These are phyloP conservation scores for Vidua macroura DNA, from an alignment of 2,113 vertebrate genomes.

Conservation along the genomic window DNA sequence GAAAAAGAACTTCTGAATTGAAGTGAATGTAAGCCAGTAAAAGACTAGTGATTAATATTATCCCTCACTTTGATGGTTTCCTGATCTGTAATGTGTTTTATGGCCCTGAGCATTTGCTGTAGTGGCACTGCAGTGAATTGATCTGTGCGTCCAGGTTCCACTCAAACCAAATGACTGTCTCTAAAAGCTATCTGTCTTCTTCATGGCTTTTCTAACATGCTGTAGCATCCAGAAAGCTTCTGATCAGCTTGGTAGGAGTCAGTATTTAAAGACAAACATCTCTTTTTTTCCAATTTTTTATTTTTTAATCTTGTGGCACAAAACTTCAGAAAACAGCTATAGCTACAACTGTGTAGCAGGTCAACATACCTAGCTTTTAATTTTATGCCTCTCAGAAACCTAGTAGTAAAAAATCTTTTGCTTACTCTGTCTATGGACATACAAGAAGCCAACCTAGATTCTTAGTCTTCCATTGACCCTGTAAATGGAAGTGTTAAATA, in stretches of 20 bases:
- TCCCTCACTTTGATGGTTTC: background rate
- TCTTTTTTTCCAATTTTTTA: background rate
- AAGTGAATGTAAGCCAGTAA: background rate
- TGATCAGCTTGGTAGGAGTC: background rate
- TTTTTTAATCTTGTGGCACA: background rate
- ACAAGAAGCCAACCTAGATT: background rate
- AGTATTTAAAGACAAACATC: background rate
- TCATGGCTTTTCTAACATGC: background rate
- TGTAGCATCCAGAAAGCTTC: background rate
- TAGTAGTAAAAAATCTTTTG: background rate
- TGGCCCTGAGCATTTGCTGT: slow-evolving; percentile 2
- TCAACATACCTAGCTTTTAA: background rate
- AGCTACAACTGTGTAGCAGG: background rate
- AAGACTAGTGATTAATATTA: background rate
- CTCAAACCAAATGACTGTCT: slow-evolving; percentile 3
- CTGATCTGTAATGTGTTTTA: slow-evolving; percentile 19
- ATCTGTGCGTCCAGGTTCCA: slow-evolving; percentile 1
- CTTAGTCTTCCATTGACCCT: background rate
- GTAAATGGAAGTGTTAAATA: background rate
- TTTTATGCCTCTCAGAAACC: background rate
- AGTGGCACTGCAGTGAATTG: slow-evolving; percentile 4
- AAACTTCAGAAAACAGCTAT: background rate
- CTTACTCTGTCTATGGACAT: background rate
- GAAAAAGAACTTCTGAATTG: background rate
- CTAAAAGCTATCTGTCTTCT: slow-evolving; percentile 15